Evolutionary conservation across 2,888 invertebrate genomes (phyloP).

Genomic region (Gymnoscelis rufifasciata): DNA sequence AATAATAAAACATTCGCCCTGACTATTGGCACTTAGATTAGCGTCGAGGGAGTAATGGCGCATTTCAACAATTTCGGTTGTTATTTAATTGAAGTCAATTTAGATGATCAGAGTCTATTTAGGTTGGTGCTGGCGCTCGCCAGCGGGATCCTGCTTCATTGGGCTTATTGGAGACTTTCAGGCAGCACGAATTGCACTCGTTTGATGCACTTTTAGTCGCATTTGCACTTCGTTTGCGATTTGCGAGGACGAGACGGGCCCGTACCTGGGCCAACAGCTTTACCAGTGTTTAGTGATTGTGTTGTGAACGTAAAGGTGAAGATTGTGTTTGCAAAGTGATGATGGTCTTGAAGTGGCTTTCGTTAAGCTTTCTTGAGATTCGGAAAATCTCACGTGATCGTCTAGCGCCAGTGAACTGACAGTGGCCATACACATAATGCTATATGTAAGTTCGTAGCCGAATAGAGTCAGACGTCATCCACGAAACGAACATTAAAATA

Average conservation of each 20-base stretch:
- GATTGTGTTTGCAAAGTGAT: constrained; percentile 6
- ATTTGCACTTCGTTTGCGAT: constrained; percentile 50
- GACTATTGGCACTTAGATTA: constrained; percentile 79
- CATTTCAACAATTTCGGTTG: constrained; percentile 80
- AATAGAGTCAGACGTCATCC: neutral
- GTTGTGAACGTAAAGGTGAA: constrained; percentile 10
- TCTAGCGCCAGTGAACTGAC: constrained; percentile 6
- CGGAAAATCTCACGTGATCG: constrained; percentile 22
- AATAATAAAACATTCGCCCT: constrained; percentile 78
- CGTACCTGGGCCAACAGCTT: neutral
- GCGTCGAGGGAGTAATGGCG: constrained; percentile 78
- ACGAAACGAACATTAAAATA: constrained; percentile 12
- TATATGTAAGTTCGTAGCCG: constrained; percentile 14
- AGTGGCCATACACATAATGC: neutral
- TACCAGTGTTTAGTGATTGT: constrained; percentile 8
- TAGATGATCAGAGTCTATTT: constrained; percentile 80
- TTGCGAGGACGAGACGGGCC: constrained; percentile 43
- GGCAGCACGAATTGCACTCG: constrained; percentile 78
- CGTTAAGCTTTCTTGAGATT: constrained; percentile 28
- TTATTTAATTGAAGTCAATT: constrained; percentile 80
- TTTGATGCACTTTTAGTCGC: constrained; percentile 71
- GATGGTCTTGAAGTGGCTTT: neutral
- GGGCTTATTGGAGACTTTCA: constrained; percentile 80
- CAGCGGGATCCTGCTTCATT: constrained; percentile 79
- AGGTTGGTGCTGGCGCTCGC: constrained; percentile 78